Evolutionary conservation across 1,140 invertebrate genomes (phyloP).

Genomic region (Magallana angulata): DNA sequence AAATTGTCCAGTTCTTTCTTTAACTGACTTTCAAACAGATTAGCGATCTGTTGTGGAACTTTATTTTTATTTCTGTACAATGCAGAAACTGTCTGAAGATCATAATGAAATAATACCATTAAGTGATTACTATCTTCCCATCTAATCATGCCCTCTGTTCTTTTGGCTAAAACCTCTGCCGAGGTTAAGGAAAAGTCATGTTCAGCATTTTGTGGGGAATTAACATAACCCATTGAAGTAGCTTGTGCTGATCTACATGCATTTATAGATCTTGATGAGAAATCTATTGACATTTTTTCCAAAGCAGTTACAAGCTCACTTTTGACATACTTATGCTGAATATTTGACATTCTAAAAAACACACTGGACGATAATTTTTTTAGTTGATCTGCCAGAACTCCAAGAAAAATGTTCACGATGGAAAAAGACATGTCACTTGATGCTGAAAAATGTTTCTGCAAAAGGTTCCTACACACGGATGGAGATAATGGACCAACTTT

Average conservation of each 20-base stretch:
- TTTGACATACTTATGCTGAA: slow-evolving; percentile 53
- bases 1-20: slow-evolving; percentile 58
- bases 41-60: slow-evolving; percentile 57
- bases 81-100: slow-evolving; percentile 63
- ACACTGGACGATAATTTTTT: slow-evolving; percentile 65
- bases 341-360: slow-evolving; percentile 58
- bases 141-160: slow-evolving; percentile 62
- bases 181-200: not conserved
- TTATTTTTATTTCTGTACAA: slow-evolving; percentile 54
- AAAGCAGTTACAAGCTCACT: slow-evolving; percentile 55
- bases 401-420: slow-evolving; percentile 56
- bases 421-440: slow-evolving; percentile 53
- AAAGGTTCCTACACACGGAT: slow-evolving; percentile 43
- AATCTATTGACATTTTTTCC: slow-evolving; percentile 58
- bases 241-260: slow-evolving; percentile 55
- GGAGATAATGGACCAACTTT: slow-evolving; percentile 39
- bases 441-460: slow-evolving; percentile 51
- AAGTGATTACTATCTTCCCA: slow-evolving; percentile 69
- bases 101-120: slow-evolving; percentile 64
- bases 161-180: slow-evolving; percentile 34
- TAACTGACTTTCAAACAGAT: slow-evolving; percentile 63
- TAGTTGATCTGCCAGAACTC: slow-evolving; percentile 64
- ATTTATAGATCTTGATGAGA: slow-evolving; percentile 62
- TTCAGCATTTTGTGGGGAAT: not conserved
- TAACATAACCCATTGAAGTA: not conserved